Evolutionary conservation across 2,797 vertebrate genomes (phyloP).

Genomic region (Halcyon badia): DNA sequence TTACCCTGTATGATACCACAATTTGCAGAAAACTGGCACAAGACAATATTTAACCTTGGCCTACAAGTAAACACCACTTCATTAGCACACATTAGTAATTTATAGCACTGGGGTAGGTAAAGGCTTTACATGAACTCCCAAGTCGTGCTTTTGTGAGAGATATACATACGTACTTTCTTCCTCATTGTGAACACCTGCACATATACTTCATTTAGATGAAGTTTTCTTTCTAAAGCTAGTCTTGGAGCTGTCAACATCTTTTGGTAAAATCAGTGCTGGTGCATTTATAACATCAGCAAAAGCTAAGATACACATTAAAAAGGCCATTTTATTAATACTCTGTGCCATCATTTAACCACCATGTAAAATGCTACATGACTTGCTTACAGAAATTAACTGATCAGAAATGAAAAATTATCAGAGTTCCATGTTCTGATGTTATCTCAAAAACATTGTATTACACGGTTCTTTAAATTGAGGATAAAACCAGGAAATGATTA

Average conservation of each 20-base stretch:
- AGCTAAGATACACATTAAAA: background rate
- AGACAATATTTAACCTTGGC: slow-evolving; percentile 9
- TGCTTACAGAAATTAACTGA: background rate
- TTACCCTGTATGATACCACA: background rate
- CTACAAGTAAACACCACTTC: background rate
- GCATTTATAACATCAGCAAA: background rate
- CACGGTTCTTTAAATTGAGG: background rate
- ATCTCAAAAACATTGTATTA: background rate
- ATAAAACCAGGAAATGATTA: background rate
- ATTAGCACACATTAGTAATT: background rate
- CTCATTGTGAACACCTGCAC: background rate
- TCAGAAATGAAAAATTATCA: background rate
- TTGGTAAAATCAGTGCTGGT: background rate
- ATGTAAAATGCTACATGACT: background rate
- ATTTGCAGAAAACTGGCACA: background rate
- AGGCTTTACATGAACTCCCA: background rate
- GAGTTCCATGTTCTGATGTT: background rate
- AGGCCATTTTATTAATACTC: background rate
- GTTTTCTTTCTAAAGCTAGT: background rate
- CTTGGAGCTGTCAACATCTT: background rate
- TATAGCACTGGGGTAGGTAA: background rate
- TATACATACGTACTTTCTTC: accelerated
- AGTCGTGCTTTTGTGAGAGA: background rate
- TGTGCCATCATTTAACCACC: background rate
- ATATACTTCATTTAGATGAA: background rate